phyloP scores from a whole-genome alignment of 2,888 invertebrate genomes.

The Trichopria drosophilae region DNA sequence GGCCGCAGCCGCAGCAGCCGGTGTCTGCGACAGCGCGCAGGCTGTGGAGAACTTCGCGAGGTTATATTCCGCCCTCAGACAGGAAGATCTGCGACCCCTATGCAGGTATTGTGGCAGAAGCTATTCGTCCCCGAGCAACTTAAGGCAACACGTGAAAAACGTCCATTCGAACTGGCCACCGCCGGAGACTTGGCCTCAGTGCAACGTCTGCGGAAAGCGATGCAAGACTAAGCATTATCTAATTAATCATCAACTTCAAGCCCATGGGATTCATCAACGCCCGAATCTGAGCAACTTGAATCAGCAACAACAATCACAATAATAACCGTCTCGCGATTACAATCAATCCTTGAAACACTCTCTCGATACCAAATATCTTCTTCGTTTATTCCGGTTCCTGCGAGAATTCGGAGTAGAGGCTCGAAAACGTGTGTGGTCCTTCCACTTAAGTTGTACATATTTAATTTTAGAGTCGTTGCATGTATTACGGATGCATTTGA shows the following conservation, averaged over 20 bases:
- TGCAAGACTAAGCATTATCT: constrained; percentile 78
- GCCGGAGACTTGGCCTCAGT: constrained; percentile 72
- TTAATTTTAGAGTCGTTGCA: no score
- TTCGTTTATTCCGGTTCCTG: no score
- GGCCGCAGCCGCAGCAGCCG: constrained; percentile 39
- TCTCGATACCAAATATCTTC: no score
- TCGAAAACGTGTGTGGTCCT: no score
- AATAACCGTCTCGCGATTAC: no score
- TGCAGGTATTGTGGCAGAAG: constrained; percentile 73
- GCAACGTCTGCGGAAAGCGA: constrained; percentile 74
- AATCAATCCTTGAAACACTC: no score
- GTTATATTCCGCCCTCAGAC: constrained; percentile 54
- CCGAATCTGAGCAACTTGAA: constrained; percentile 58
- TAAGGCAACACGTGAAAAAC: constrained; percentile 76
- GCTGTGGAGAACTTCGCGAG: constrained; percentile 55
- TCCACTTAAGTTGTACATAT: no score
- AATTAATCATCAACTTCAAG: constrained; percentile 75
- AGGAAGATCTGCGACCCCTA: constrained; percentile 63
- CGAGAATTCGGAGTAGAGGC: no score
- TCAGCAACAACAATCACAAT: constrained; percentile 41
- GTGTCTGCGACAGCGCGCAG: constrained; percentile 46
- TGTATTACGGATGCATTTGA: no score
- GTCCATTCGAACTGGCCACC: constrained; percentile 71
- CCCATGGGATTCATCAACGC: constrained; percentile 73
- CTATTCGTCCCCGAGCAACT: constrained; percentile 74